phyloP scores from a whole-genome alignment of 2,113 vertebrate genomes.

The Grus americana region DNA sequence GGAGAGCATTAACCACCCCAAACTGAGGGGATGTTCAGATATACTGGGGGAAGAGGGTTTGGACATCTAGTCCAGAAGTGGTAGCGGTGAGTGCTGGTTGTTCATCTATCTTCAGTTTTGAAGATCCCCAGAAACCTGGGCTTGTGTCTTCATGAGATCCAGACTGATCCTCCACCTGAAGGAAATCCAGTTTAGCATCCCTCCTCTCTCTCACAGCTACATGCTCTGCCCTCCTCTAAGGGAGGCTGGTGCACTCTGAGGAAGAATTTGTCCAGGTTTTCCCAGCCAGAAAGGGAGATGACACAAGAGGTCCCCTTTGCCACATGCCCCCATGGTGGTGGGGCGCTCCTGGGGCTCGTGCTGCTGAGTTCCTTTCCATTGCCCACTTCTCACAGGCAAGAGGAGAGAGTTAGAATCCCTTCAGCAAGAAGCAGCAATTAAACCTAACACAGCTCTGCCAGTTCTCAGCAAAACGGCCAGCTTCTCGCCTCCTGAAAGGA shows the following conservation, averaged over 20 bases:
- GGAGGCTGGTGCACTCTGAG: rapidly evolving
- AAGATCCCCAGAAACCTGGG: neutral
- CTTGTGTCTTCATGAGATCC: neutral
- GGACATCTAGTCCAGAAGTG: neutral
- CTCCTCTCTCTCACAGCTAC: neutral
- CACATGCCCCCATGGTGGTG: neutral
- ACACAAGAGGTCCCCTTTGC: neutral
- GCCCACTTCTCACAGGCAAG: no score
- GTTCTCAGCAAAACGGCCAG: neutral
- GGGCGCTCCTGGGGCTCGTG: neutral
- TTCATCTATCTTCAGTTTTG: neutral
- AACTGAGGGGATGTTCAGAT: no score
- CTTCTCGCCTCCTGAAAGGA: neutral
- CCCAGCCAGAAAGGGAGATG: neutral
- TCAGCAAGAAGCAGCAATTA: neutral
- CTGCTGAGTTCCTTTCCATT: neutral
- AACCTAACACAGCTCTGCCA: neutral
- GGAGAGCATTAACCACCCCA: neutral
- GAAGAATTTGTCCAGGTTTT: neutral
- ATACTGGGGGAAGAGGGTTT: neutral
- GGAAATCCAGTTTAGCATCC: neutral
- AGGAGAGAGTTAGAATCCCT: neutral
- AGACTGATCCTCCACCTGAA: neutral
- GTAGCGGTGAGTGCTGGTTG: neutral
- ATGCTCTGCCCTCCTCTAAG: neutral